Conservation (phyloP, 2,113 vertebrate genomes). For the Vireo altiloquus region DNA sequence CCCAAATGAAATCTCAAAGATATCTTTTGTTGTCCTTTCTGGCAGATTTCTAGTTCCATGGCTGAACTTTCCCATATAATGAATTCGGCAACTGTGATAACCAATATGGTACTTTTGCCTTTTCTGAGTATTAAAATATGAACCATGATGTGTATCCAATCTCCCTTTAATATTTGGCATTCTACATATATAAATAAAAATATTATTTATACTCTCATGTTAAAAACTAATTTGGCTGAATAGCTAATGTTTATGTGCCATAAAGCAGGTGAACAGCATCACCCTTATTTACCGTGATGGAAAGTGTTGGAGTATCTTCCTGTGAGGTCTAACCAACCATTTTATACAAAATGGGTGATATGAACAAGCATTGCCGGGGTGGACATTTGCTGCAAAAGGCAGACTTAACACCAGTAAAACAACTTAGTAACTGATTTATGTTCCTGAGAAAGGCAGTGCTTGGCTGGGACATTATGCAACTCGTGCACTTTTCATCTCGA, state of each 20-base stretch:
- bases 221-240: not conserved
- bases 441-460: not conserved
- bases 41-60: not conserved
- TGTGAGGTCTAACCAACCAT: not conserved
- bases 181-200: not conserved
- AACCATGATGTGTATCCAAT: not conserved
- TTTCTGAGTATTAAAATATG: constrained; percentile 65
- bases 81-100: constrained; percentile 36
- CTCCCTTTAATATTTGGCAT: not conserved
- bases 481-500: not conserved
- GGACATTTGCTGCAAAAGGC: not conserved
- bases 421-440: not conserved
- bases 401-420: not conserved
- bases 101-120: constrained; percentile 83
- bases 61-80: constrained; percentile 17
- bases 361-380: not conserved
- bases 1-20: not conserved
- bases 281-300: not conserved
- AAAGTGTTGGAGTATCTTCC: not conserved
- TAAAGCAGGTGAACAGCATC: not conserved
- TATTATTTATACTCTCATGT: not conserved
- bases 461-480: not conserved
- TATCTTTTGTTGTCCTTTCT: constrained; percentile 28
- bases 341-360: not conserved
- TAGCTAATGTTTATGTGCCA: not conserved